Conservation (phyloP, 2,888 invertebrate genomes). For the Petrolisthes cinctipes region DNA sequence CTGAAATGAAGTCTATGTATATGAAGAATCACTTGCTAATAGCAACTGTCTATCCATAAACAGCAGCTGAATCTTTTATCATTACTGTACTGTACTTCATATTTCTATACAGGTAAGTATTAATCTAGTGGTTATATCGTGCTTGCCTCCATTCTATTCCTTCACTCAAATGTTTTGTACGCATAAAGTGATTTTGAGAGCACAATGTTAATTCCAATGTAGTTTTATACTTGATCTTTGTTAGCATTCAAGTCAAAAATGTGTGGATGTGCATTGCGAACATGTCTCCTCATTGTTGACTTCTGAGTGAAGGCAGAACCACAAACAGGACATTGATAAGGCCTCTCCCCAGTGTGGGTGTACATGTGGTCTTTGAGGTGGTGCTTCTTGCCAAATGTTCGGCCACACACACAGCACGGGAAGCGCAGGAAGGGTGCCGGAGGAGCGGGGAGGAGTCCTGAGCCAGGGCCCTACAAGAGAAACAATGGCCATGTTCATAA, state of each 20-base stretch:
- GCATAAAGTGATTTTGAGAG: too few species aligned
- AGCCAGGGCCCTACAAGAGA: conserved; percentile 58
- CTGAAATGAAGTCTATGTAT: too few species aligned
- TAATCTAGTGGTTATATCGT: too few species aligned
- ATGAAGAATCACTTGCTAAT: too few species aligned
- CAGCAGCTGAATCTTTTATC: too few species aligned
- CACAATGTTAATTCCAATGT: too few species aligned
- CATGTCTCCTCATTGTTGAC: conserved; percentile 56
- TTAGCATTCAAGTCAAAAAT: conserved; percentile 32
- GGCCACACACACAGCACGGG: conserved; percentile 58
- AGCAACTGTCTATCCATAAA: too few species aligned
- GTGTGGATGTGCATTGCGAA: conserved; percentile 52
- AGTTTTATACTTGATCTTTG: too few species aligned
- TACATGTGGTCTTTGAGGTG: conserved; percentile 61
- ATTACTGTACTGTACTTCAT: too few species aligned
- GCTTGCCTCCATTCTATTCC: too few species aligned
- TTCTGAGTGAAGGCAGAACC: conserved; percentile 58
- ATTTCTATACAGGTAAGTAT: too few species aligned
- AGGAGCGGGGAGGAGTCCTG: conserved; percentile 53
- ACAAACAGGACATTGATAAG: conserved; percentile 59
- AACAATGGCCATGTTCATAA: conserved; percentile 57
- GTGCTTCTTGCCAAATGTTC: conserved; percentile 57
- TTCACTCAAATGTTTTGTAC: too few species aligned
- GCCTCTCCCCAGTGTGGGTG: conserved; percentile 57
- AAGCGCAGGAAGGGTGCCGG: conserved; percentile 42